phyloP scores from a whole-genome alignment of 2,797 vertebrate genomes.

The Saxicola maurus region DNA sequence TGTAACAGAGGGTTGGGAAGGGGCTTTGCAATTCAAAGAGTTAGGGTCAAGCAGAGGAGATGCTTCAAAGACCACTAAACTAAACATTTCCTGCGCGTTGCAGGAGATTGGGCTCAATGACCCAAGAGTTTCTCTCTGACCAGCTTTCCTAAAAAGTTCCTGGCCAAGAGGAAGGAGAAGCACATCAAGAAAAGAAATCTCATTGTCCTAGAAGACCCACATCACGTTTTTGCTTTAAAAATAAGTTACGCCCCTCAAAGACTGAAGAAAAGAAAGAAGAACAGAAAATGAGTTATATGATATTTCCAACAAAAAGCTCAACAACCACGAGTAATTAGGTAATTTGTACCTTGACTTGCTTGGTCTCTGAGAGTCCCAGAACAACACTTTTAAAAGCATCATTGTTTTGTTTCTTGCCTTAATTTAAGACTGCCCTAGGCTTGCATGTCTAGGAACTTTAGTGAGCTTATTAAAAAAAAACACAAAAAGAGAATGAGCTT shows the following conservation, averaged over 20 bases:
- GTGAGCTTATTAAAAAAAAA: slow-evolving; percentile 58
- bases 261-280: background rate
- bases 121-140: background rate
- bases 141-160: slow-evolving; percentile 10
- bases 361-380: background rate
- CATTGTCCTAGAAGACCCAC: background rate
- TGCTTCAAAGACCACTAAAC: background rate
- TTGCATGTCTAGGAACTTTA: slow-evolving; percentile 43
- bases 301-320: slow-evolving; percentile 7
- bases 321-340: slow-evolving; percentile 28
- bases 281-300: background rate
- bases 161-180: background rate
- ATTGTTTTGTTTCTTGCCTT: slow-evolving; percentile 44
- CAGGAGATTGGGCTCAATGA: background rate
- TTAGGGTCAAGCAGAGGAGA: background rate
- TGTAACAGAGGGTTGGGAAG: background rate
- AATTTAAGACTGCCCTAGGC: slow-evolving; percentile 55
- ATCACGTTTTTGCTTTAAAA: background rate
- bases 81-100: background rate
- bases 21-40: background rate
- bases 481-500: slow-evolving; percentile 39
- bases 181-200: background rate
- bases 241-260: background rate
- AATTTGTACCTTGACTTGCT: slow-evolving; percentile 39
- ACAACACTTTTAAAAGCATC: slow-evolving; percentile 24